A percentile compares a stretch with the other conserved stretches of the same genome.
Conservation (phyloP, 1,140 invertebrate genomes). For the Tetragnatha versicolor region DNA sequence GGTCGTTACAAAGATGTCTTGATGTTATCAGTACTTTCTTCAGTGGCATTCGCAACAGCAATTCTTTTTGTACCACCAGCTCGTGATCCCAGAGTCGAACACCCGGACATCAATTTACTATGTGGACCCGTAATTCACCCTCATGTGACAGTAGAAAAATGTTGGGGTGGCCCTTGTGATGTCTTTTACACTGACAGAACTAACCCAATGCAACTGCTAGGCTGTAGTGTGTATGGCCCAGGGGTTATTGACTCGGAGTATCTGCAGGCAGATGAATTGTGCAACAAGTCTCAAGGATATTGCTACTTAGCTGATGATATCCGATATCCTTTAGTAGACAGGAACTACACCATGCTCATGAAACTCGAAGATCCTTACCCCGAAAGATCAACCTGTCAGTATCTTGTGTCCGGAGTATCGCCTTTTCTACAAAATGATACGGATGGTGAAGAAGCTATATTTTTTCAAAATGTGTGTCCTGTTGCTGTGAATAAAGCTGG, state of each 20-base stretch:
- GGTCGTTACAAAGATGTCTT: slow-evolving; percentile 78
- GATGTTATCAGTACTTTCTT: slow-evolving; percentile 72
- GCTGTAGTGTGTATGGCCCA: slow-evolving; percentile 38
- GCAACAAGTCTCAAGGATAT: neutral
- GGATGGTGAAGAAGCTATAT: neutral
- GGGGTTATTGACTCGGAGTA: slow-evolving; percentile 19
- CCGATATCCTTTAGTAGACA: slow-evolving; percentile 11
- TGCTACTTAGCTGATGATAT: slow-evolving; percentile 26
- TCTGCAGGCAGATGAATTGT: neutral
- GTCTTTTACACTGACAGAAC: slow-evolving; percentile 34
- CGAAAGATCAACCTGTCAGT: slow-evolving; percentile 33
- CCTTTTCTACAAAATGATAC: neutral
- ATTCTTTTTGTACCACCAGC: slow-evolving; percentile 69
- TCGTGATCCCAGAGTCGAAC: slow-evolving; percentile 32
- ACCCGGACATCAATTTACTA: slow-evolving; percentile 33
- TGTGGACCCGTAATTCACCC: slow-evolving; percentile 42
- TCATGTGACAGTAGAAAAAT: slow-evolving; percentile 45
- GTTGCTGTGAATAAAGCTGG: slow-evolving; percentile 11
- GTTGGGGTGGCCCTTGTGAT: slow-evolving; percentile 49
- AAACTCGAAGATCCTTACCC: slow-evolving; percentile 22
- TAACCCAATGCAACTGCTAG: slow-evolving; percentile 24
- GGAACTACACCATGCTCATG: slow-evolving; percentile 27
- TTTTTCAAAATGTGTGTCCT: slow-evolving; percentile 20
- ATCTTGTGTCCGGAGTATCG: slow-evolving; percentile 19
- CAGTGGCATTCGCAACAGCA: slow-evolving; percentile 72